Evolutionary conservation across 2,888 invertebrate genomes (phyloP), one percentile per base, ranked within the genome.

Genomic region (Blastobasis adustella): DNA sequence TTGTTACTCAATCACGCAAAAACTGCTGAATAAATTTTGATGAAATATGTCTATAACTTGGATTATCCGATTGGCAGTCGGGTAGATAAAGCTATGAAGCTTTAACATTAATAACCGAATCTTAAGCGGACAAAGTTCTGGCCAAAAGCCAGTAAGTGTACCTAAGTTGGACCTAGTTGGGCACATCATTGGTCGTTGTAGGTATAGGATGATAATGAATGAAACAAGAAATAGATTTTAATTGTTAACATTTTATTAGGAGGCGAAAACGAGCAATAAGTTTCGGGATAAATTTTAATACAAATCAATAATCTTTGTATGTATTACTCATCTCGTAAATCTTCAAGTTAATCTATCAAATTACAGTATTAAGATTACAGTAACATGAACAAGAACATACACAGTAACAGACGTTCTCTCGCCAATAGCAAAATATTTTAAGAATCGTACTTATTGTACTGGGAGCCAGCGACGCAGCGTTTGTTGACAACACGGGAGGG

Each of bases 171-270:
- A n/a, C n/a, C n/a, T n/a, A n/a, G n/a, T n/a, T n/a, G n/a, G n/a
- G n/a, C n/a, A n/a, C n/a, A n/a, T n/a, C n/a, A n/a, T 23, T 23
- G 23, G 3, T 23, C 23, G 1, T 23, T 23, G 23, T 23, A 23
- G 23, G 23, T 23, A 23, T 23, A 23, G 23, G 23, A 23, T 23
- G 3, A 23, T 23, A 23, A 23, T 23, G 65, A 80, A 74, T 71
- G 55, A 77, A 79, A 79, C 72, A 55, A 61, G 47, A 58, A 42
- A 47, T 61, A 62, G 49, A 63, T 65, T 69, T 65, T 78, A 82
- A 81, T 86, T 81, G 84, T 83, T 84, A 88, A 88, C 88, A 87
- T 88, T 88, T 88, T 88, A 88, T 88, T 88, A 85, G 85, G 85
- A 88, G 88, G 88, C 88, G 84, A 88, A 82, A 88, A 88, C 86